A percentile compares a stretch with the other conserved stretches of the same genome.
These are phyloP conservation scores for Ericerus pela DNA, from an alignment of 1,140 invertebrate species.

Conservation along the genomic window DNA sequence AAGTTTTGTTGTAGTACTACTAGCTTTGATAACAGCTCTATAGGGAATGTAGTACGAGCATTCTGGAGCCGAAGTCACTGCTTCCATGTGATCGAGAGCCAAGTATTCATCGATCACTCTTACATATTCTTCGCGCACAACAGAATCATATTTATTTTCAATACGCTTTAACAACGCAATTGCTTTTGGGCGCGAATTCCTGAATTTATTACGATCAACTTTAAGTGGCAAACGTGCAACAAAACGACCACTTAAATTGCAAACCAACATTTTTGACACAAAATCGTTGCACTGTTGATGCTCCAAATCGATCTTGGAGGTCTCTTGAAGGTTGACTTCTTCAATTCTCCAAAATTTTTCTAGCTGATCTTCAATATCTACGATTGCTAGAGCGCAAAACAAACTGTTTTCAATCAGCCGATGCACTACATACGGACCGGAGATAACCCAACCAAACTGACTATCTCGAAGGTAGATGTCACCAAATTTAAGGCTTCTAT, in stretches of 20 bases:
- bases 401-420: too few relatives aligned
- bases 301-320: not conserved
- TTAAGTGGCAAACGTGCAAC: not conserved
- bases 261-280: not conserved
- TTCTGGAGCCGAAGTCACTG: not conserved
- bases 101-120: not conserved
- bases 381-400: not conserved
- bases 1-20: slow-evolving; percentile 23
- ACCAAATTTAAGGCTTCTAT: not conserved
- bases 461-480: not conserved
- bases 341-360: slow-evolving; percentile 2
- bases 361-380: not conserved
- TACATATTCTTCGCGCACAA: not conserved
- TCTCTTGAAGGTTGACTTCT: not conserved
- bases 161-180: not conserved
- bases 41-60: slow-evolving; percentile 24
- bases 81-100: not conserved
- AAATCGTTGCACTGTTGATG: not conserved
- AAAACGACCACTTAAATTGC: not conserved
- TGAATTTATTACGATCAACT: not conserved
- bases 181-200: not conserved
- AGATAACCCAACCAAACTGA: not conserved
- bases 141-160: not conserved
- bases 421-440: too few relatives aligned
- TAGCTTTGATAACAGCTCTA: slow-evolving; percentile 23